Evolutionary conservation across 2,113 vertebrate species (phyloP).

Genomic region (Grallaria varia): DNA sequence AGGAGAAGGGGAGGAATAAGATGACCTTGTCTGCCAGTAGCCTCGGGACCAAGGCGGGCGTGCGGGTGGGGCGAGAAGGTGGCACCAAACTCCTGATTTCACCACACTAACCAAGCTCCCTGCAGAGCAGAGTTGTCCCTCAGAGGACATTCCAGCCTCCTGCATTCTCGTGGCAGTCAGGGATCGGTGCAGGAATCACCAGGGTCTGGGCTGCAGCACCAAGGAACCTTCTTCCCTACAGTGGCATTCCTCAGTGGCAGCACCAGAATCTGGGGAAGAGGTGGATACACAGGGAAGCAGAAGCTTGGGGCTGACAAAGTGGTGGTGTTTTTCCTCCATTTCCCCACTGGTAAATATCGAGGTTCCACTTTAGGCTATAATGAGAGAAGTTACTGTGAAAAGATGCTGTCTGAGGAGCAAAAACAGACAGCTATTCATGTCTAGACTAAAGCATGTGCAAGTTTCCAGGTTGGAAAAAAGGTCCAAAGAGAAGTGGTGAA

Average conservation of each 20-base stretch:
- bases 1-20: neutral
- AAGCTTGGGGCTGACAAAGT: neutral
- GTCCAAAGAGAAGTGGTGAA: slow-evolving; percentile 35
- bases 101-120: neutral
- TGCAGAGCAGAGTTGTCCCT: neutral
- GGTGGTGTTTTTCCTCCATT: neutral
- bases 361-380: neutral
- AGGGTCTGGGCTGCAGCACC: neutral
- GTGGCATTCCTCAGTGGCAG: neutral
- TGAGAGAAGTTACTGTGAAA: slow-evolving; percentile 41
- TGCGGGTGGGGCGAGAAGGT: neutral
- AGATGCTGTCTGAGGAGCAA: slow-evolving; percentile 49
- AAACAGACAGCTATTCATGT: slow-evolving; percentile 57
- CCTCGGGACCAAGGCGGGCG: accelerated
- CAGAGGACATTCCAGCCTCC: neutral
- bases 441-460: slow-evolving; percentile 61
- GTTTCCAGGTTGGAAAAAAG: slow-evolving; percentile 54
- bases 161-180: accelerated
- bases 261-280: neutral
- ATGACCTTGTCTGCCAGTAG: neutral
- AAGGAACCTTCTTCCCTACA: neutral
- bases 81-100: neutral
- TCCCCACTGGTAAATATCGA: neutral
- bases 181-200: neutral
- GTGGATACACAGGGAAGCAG: neutral